Conservation (phyloP, 2,888 invertebrate species). For the Scaptomyza tumidula region DNA sequence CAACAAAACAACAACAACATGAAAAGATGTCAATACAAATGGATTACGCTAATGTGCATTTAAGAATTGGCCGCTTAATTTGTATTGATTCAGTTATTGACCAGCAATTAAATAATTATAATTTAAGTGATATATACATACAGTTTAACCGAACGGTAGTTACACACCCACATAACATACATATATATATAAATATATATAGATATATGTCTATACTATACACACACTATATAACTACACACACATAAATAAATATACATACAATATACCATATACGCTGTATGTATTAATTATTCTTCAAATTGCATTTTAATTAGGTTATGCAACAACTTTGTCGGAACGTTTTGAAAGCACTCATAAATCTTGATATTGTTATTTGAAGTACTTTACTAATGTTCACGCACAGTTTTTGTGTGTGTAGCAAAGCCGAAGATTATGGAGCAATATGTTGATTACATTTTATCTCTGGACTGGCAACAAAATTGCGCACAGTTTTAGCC, state of each 20-base stretch:
- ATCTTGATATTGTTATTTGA: slow-evolving; percentile 1
- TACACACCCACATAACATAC: slow-evolving; percentile 28
- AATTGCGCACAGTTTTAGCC: slow-evolving; percentile 31
- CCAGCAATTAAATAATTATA: slow-evolving; percentile 67
- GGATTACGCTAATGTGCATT: slow-evolving; percentile 50
- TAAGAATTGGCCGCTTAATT: slow-evolving; percentile 49
- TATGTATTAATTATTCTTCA: slow-evolving; percentile 54
- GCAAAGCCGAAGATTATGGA: slow-evolving; percentile 1
- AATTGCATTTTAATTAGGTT: slow-evolving; percentile 63
- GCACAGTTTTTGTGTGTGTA: slow-evolving; percentile 49
- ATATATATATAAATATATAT: no score
- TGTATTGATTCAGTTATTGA: slow-evolving; percentile 63
- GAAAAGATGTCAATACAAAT: slow-evolving; percentile 2
- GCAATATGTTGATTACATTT: slow-evolving; percentile 45
- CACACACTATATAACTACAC: slow-evolving; percentile 25
- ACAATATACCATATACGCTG: not conserved
- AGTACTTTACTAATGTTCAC: not conserved
- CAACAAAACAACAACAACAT: not conserved
- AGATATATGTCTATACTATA: slow-evolving; percentile 6
- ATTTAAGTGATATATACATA: slow-evolving; percentile 67
- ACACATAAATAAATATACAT: slow-evolving; percentile 31
- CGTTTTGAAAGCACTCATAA: not conserved
- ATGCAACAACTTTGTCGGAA: not conserved
- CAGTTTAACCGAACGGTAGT: slow-evolving; percentile 19
- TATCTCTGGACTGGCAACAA: slow-evolving; percentile 29